Evolutionary conservation across 2,888 invertebrate genomes (phyloP).

Genomic region (Lingula anatina): DNA sequence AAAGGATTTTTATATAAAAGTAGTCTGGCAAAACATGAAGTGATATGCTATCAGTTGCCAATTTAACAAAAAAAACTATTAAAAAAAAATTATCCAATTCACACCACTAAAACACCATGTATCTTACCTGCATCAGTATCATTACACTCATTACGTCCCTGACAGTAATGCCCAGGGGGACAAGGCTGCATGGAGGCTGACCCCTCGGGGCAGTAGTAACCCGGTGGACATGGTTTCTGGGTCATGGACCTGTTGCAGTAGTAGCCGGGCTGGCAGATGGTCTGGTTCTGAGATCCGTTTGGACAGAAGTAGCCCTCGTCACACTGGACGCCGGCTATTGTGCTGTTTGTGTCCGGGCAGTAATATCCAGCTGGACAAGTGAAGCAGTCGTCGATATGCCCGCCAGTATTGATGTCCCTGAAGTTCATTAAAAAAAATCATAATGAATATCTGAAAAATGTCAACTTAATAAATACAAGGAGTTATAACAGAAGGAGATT

Average conservation of each 20-base stretch:
- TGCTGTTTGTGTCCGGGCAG: constrained; percentile 40
- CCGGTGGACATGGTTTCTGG: constrained; percentile 39
- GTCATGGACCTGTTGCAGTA: constrained; percentile 43
- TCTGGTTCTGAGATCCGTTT: constrained; percentile 30
- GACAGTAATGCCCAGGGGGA: constrained; percentile 38
- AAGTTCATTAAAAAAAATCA: too few relatives aligned
- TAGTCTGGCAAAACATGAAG: too few relatives aligned
- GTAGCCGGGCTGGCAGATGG: constrained; percentile 44
- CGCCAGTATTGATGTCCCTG: background rate
- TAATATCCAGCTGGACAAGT: constrained; percentile 42
- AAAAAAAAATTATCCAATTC: too few relatives aligned
- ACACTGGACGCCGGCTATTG: constrained; percentile 38
- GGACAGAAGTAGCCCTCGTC: constrained; percentile 40
- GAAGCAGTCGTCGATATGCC: constrained; percentile 28
- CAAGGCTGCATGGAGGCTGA: constrained; percentile 36
- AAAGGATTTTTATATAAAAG: too few relatives aligned
- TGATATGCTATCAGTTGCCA: too few relatives aligned
- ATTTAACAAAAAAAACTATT: too few relatives aligned
- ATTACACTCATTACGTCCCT: constrained; percentile 28
- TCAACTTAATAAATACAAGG: background rate
- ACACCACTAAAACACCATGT: too few relatives aligned
- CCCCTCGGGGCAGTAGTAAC: constrained; percentile 42
- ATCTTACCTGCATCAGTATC: constrained; percentile 31
- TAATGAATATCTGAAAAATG: constrained; percentile 19
- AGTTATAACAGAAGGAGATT: too few relatives aligned